Percentiles rank a stretch among this genome's conserved stretches.
These are phyloP conservation scores for Cynaeus angustus DNA, from an alignment of 2,888 invertebrate genomes.

Conservation along the genomic window DNA sequence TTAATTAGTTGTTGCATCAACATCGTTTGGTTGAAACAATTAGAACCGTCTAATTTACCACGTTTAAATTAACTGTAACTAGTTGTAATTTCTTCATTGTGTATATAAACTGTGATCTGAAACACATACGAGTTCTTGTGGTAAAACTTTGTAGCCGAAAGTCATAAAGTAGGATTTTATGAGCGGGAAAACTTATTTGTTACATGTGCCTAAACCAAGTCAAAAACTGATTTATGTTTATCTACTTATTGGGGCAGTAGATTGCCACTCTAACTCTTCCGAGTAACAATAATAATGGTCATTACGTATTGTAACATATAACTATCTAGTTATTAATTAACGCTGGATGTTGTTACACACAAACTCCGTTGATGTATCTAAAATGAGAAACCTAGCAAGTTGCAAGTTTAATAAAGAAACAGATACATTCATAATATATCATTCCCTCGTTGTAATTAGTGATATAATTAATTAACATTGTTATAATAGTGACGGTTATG, in stretches of 20 bases:
- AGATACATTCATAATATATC: slow-evolving; percentile 60
- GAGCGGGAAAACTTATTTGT: slow-evolving; percentile 7
- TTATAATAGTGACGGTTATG: slow-evolving; percentile 68
- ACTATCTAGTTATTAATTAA: too few relatives aligned
- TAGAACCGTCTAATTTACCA: background rate
- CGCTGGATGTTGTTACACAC: too few relatives aligned
- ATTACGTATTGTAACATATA: too few relatives aligned
- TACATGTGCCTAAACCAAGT: slow-evolving; percentile 5
- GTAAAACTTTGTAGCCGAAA: slow-evolving; percentile 7
- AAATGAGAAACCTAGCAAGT: background rate
- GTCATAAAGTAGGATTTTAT: slow-evolving; percentile 8
- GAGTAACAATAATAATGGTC: too few relatives aligned
- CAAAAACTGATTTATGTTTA: slow-evolving; percentile 1
- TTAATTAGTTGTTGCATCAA: slow-evolving; percentile 4
- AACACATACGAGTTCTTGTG: background rate
- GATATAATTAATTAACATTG: slow-evolving; percentile 70
- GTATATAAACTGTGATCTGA: background rate
- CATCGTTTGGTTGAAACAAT: background rate
- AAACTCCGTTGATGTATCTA: background rate
- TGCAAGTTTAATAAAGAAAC: slow-evolving; percentile 2
- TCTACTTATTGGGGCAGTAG: background rate
- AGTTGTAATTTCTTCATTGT: too few relatives aligned
- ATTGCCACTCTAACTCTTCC: too few relatives aligned
- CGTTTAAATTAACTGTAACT: background rate
- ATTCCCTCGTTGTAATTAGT: slow-evolving; percentile 66